phyloP scores from a whole-genome alignment of 2,113 vertebrate genomes.

The Erpornis zantholeuca region DNA sequence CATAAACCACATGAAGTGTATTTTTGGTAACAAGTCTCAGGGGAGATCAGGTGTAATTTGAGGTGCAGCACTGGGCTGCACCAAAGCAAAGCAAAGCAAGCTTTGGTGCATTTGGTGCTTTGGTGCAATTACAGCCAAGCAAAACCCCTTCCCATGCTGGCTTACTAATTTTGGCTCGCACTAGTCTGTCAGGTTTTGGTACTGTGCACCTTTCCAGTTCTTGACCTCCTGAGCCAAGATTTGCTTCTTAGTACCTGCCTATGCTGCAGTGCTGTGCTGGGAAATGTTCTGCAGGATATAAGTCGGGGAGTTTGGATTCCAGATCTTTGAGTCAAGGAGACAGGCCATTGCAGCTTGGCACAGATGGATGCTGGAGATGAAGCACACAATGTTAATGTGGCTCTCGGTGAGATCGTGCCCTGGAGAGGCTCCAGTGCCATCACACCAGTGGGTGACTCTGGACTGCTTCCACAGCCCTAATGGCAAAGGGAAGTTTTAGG shows the following conservation, averaged over 20 bases:
- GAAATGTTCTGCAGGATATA: not conserved
- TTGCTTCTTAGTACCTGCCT: not conserved
- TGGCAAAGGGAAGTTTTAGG: not conserved
- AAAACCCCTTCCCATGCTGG: not conserved
- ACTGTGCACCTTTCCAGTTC: not conserved
- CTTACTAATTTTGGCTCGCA: not conserved
- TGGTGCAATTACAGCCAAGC: not conserved
- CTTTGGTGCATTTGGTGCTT: no score
- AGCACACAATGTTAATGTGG: not conserved
- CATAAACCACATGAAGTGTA: not conserved
- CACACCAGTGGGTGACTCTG: not conserved
- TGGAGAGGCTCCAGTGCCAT: not conserved
- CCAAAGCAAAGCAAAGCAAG: no score
- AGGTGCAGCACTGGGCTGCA: not conserved
- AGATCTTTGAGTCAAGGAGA: not conserved
- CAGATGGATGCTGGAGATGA: not conserved
- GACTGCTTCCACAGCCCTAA: not conserved
- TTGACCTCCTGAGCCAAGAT: not conserved
- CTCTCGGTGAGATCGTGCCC: not conserved
- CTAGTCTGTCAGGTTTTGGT: not conserved
- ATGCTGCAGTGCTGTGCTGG: not conserved
- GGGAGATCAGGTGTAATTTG: not conserved
- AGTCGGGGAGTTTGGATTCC: not conserved
- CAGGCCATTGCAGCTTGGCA: not conserved
- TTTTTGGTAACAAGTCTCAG: not conserved